These are phyloP conservation scores for Thaumetopoea pityocampa DNA, from an alignment of 1,140 invertebrate species.

Conservation along the genomic window DNA sequence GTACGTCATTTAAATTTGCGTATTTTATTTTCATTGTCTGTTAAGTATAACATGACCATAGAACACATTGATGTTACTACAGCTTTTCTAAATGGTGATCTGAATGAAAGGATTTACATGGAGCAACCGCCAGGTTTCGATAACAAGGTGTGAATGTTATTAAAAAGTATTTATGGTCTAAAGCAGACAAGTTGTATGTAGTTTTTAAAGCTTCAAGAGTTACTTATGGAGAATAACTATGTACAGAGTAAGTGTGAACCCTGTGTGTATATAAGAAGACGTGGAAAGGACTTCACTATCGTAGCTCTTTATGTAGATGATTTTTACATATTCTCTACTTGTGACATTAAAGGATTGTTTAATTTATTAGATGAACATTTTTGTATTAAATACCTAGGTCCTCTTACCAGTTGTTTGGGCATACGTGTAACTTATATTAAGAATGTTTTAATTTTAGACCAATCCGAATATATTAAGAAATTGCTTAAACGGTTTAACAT, in stretches of 20 bases:
- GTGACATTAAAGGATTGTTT: constrained; percentile 21
- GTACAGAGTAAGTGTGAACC: neutral
- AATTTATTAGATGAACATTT: constrained; percentile 15
- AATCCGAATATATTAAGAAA: constrained; percentile 23
- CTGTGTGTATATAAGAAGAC: constrained; percentile 1
- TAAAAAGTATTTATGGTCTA: constrained; percentile 23
- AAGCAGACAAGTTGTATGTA: constrained; percentile 24
- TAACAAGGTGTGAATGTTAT: constrained; percentile 16
- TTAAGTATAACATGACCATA: constrained; percentile 32
- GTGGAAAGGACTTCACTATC: neutral
- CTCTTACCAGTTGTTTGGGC: constrained; percentile 7
- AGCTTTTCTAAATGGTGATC: constrained; percentile 50
- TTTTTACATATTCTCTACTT: constrained; percentile 32
- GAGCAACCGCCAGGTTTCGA: constrained; percentile 48
- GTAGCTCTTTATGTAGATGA: constrained; percentile 27
- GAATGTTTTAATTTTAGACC: constrained; percentile 25
- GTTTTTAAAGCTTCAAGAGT: constrained; percentile 21
- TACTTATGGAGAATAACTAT: constrained; percentile 17
- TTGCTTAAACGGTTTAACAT: constrained; percentile 22
- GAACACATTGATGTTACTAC: constrained; percentile 49
- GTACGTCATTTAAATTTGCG: constrained; percentile 33
- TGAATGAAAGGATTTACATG: constrained; percentile 52
- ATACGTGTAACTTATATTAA: constrained; percentile 20
- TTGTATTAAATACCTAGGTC: constrained; percentile 19
- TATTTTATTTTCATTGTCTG: constrained; percentile 42